These are phyloP conservation scores for Coturnix japonica DNA, from an alignment of 2,113 vertebrate species.

Conservation along the genomic window DNA sequence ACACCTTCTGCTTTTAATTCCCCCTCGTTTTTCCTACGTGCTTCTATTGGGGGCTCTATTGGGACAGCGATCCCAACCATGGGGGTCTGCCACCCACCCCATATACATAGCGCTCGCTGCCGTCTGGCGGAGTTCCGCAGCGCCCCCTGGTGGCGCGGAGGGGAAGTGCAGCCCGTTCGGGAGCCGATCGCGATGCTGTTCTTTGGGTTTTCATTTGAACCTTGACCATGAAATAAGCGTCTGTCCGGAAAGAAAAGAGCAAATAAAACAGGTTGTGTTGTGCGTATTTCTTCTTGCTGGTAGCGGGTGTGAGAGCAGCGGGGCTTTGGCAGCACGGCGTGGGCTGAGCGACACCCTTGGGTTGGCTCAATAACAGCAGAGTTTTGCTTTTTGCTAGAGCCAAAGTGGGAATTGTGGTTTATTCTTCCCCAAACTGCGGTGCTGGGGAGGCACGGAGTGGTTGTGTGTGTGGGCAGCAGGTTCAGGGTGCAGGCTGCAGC, in stretches of 20 bases:
- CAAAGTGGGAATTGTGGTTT: background rate
- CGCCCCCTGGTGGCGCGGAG: background rate
- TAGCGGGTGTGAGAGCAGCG: rapidly evolving
- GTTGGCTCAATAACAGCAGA: rapidly evolving
- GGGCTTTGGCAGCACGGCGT: rapidly evolving
- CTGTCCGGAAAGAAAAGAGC: background rate
- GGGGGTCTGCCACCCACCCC: no score
- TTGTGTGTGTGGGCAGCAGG: rapidly evolving
- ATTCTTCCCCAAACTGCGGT: background rate
- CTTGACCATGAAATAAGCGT: background rate
- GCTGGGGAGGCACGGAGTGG: rapidly evolving
- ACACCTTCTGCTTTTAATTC: background rate
- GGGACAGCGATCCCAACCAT: no score
- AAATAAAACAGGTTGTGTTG: rapidly evolving
- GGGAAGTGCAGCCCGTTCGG: background rate
- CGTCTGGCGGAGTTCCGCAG: background rate
- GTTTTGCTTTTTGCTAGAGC: background rate
- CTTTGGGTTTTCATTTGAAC: background rate
- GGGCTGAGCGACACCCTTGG: rapidly evolving
- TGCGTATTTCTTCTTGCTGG: rapidly evolving
- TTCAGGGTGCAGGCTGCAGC: rapidly evolving
- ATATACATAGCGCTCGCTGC: no score
- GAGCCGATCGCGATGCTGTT: no score
- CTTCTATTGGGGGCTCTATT: no score
- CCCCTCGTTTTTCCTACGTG: no score